Conservation (phyloP, 2,797 vertebrate species). For the Mormyrus proboscirostris region DNA sequence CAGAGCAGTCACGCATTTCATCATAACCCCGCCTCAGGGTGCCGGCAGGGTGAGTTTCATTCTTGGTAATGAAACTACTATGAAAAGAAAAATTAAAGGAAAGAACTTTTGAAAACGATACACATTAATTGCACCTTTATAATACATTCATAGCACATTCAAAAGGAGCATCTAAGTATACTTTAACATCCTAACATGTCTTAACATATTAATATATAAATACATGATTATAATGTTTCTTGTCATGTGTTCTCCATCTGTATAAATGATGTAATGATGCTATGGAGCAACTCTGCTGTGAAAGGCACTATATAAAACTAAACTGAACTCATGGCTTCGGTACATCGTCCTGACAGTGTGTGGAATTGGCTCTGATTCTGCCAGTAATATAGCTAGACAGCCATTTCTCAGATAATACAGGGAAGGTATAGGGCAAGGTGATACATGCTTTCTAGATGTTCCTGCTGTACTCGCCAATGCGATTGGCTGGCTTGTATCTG, state of each 20-base stretch:
- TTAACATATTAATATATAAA: not conserved
- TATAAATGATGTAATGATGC: not conserved
- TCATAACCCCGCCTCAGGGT: too few species aligned
- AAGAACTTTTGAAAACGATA: too few species aligned
- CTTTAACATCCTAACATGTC: not conserved
- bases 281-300: not conserved
- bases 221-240: not conserved
- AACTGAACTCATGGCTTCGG: not conserved
- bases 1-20: too few species aligned
- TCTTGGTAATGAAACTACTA: too few species aligned
- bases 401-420: not conserved
- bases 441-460: not conserved
- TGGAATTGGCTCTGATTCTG: not conserved
- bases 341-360: not conserved
- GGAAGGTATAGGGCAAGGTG: not conserved
- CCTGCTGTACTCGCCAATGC: not conserved
- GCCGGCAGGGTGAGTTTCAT: too few species aligned
- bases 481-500: not conserved
- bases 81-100: not conserved
- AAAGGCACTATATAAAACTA: not conserved
- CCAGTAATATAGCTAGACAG: not conserved
- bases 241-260: not conserved
- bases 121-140: not conserved
- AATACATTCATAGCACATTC: too few species aligned
- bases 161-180: not conserved